Conservation (phyloP, 2,888 invertebrate species). For the Scaptomyza tumidula region DNA sequence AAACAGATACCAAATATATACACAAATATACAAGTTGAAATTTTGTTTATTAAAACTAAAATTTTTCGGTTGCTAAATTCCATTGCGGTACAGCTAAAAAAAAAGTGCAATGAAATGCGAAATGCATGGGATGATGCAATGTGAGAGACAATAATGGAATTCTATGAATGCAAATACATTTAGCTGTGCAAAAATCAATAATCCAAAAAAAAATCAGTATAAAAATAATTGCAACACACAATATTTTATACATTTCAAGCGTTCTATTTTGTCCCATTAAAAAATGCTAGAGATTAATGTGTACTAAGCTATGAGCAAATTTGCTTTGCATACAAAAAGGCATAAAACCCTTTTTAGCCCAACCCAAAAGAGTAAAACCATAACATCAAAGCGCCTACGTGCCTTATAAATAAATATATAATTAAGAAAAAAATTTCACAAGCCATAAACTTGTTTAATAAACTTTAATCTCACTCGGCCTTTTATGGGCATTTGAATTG, state of each 20-base stretch:
- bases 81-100: constrained; percentile 17
- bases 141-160: constrained; percentile 10
- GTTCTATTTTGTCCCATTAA: background rate
- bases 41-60: no score
- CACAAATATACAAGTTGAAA: constrained; percentile 25
- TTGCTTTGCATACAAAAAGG: background rate
- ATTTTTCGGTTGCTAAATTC: constrained; percentile 3
- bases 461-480: constrained; percentile 52
- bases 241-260: background rate
- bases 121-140: constrained; percentile 61
- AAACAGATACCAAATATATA: constrained; percentile 17
- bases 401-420: constrained; percentile 31
- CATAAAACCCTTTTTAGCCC: constrained; percentile 10
- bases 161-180: background rate
- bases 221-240: background rate
- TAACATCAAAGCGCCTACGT: constrained; percentile 25
- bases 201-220: no score
- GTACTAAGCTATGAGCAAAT: background rate
- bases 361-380: background rate
- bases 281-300: no score
- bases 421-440: constrained; percentile 62
- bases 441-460: constrained; percentile 60
- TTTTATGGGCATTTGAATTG: constrained; percentile 67
- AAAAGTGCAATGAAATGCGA: constrained; percentile 56
- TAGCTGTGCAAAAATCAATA: background rate